Conservation (phyloP, 1,140 invertebrate species). For the Trichonephila clavata region DNA sequence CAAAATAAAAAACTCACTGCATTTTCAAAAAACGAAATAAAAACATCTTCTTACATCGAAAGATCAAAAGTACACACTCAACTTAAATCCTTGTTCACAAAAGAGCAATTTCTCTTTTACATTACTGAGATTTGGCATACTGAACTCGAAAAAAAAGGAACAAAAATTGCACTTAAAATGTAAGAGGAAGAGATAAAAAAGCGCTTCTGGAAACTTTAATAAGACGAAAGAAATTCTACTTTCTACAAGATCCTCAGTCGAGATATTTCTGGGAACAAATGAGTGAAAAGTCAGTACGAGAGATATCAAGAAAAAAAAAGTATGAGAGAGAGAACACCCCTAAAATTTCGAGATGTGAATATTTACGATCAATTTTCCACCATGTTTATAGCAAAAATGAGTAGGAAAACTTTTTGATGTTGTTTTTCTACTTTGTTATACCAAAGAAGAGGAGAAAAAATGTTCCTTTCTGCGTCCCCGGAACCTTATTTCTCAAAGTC, state of each 20-base stretch:
- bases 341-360: slow-evolving; percentile 49
- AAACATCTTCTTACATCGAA: neutral
- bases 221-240: slow-evolving; percentile 29
- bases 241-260: slow-evolving; percentile 17
- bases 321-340: neutral
- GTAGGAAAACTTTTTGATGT: slow-evolving; percentile 23
- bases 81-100: slow-evolving; percentile 30
- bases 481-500: slow-evolving; percentile 30
- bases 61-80: neutral
- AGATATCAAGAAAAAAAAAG: neutral
- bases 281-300: neutral
- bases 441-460: neutral
- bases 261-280: slow-evolving; percentile 42
- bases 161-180: slow-evolving; percentile 45
- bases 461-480: neutral
- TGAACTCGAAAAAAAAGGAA: slow-evolving; percentile 19
- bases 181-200: neutral
- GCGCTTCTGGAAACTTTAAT: slow-evolving; percentile 34
- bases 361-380: slow-evolving; percentile 67
- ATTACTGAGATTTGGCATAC: slow-evolving; percentile 30
- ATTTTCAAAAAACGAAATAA: neutral
- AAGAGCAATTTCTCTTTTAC: slow-evolving; percentile 44
- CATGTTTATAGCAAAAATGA: slow-evolving; percentile 56
- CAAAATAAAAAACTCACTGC: neutral
- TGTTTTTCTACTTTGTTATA: slow-evolving; percentile 30